A percentile compares a stretch with the other conserved stretches of the same genome.
phyloP scores from a whole-genome alignment of 2,888 invertebrate species.

The Zele albiditarsus region DNA sequence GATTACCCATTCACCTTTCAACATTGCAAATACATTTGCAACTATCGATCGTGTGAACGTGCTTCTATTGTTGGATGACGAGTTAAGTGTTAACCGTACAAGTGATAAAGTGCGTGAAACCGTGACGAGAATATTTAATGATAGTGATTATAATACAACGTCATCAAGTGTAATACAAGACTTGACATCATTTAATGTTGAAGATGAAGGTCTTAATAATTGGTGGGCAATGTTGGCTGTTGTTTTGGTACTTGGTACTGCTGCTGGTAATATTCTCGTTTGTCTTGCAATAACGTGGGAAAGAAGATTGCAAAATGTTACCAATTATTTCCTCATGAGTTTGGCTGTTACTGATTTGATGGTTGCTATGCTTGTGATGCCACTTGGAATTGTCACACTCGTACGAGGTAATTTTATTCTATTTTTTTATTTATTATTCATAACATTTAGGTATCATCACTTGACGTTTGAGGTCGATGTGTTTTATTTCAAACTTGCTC shows the following conservation, averaged over 20 bases:
- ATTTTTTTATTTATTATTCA: neutral
- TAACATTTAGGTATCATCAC: neutral
- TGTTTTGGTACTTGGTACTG: slow-evolving; percentile 87
- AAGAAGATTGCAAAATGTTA: slow-evolving; percentile 93
- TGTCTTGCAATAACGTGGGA: slow-evolving; percentile 95
- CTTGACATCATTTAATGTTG: slow-evolving; percentile 18
- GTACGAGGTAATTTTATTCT: slow-evolving; percentile 81
- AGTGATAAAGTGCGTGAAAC: slow-evolving; percentile 50
- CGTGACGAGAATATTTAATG: slow-evolving; percentile 52
- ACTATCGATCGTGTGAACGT: slow-evolving; percentile 32
- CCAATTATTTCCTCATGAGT: slow-evolving; percentile 97
- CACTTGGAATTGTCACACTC: slow-evolving; percentile 88
- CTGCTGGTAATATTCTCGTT: slow-evolving; percentile 93
- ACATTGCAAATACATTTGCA: slow-evolving; percentile 16
- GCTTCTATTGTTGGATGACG: slow-evolving; percentile 33
- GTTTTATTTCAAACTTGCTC: no score
- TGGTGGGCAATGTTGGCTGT: slow-evolving; percentile 89
- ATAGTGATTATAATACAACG: slow-evolving; percentile 26
- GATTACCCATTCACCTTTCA: neutral
- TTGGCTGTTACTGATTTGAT: slow-evolving; percentile 95
- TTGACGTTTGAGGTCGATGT: no score
- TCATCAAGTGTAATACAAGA: slow-evolving; percentile 8
- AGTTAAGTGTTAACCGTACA: slow-evolving; percentile 33
- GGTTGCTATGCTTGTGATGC: slow-evolving; percentile 97
- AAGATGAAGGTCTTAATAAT: slow-evolving; percentile 74